Evolutionary conservation across 2,888 invertebrate species (phyloP).

Genomic region (Hyposoter didymator): DNA sequence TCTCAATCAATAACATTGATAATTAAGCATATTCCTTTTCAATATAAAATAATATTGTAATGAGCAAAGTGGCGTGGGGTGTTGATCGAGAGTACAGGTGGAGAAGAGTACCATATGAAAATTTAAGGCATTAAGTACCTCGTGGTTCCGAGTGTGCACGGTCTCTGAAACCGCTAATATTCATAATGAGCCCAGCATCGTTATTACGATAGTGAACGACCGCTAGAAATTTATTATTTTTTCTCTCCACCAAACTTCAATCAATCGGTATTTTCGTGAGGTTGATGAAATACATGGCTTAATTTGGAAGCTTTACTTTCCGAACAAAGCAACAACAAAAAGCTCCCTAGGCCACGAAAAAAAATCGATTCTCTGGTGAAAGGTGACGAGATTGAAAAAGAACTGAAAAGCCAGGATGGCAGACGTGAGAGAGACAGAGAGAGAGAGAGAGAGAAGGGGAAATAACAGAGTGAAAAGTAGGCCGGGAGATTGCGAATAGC

Average conservation of each 20-base stretch:
- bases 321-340: slow-evolving; percentile 29
- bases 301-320: slow-evolving; percentile 50
- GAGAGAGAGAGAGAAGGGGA: slow-evolving; percentile 9
- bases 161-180: slow-evolving; percentile 9
- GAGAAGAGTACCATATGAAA: slow-evolving; percentile 22
- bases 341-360: slow-evolving; percentile 34
- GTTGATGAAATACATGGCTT: slow-evolving; percentile 19
- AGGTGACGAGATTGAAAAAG: slow-evolving; percentile 63
- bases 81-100: not conserved
- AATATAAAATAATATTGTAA: slow-evolving; percentile 25
- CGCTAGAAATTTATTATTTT: not conserved
- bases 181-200: slow-evolving; percentile 22
- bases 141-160: not conserved
- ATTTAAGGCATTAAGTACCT: slow-evolving; percentile 31
- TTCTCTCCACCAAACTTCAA: not conserved
- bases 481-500: slow-evolving; percentile 57
- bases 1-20: not conserved
- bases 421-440: not conserved
- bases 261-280: not conserved
- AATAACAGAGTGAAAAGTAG: slow-evolving; percentile 64
- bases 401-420: slow-evolving; percentile 50
- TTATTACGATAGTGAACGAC: not conserved
- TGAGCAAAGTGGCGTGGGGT: not conserved
- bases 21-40: not conserved
- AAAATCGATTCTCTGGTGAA: slow-evolving; percentile 56